Percentiles rank a stretch among this genome's conserved stretches.
phyloP scores from a whole-genome alignment of 2,797 vertebrate species.

The Dicrostonyx torquatus region DNA sequence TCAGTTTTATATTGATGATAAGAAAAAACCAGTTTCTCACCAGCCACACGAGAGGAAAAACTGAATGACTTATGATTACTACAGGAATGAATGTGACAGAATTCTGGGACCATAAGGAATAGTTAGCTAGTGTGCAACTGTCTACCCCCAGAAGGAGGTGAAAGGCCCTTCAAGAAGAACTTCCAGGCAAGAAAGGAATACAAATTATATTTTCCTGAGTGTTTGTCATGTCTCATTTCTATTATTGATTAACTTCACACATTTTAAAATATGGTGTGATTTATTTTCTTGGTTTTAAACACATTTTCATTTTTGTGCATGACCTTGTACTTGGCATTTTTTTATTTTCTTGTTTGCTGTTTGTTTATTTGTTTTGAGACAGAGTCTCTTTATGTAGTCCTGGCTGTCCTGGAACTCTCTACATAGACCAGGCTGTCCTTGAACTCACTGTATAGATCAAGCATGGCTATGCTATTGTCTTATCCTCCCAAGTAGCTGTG shows the following conservation, averaged over 20 bases:
- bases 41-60: background rate
- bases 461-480: background rate
- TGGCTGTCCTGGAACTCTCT: background rate
- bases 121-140: background rate
- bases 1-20: background rate
- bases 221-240: background rate
- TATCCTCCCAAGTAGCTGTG: background rate
- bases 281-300: conserved; percentile 40
- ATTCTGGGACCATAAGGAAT: background rate
- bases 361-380: background rate
- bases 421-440: background rate
- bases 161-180: background rate
- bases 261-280: background rate
- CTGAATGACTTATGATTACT: background rate
- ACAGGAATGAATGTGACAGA: background rate
- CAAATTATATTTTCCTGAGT: background rate
- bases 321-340: background rate
- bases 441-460: background rate
- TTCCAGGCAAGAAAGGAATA: background rate
- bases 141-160: background rate
- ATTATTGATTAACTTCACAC: background rate
- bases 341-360: background rate
- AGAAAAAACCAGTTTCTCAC: conserved; percentile 22
- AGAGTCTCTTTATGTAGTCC: background rate
- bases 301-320: conserved; percentile 11